Evolutionary conservation across 2,888 invertebrate species (phyloP), one percentile per base, ranked within the genome.

Genomic region (Leptinotarsa haldemani): DNA sequence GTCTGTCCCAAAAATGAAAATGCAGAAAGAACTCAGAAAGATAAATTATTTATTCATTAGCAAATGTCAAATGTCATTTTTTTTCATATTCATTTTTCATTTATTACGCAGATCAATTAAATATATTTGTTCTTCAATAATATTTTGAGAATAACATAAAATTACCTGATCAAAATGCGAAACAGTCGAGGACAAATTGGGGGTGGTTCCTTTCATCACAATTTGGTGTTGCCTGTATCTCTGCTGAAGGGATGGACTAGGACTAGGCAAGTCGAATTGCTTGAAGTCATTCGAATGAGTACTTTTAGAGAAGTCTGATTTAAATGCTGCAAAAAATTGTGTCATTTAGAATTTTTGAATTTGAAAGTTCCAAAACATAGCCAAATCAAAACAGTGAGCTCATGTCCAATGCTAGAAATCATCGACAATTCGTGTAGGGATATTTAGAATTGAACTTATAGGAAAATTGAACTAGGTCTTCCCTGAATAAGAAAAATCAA

Each of bases 221-320:
- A 90, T 88, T 84, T 90, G 91, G 80, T 91, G 91, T 79, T 90
- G 90, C 53, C 89, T 88, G 80, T 91, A 91, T 61, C 91, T 87
- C 81, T 90, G 89, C 80, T 91, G 90, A 65, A 91, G 83, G 12
- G 85, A 86, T 48, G 86, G 86, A 80, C 87, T 87, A 3, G 87
- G 85, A 75, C 84, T 84, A 1, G 83, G 82, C 47, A 78, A 40
- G 5, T 25, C 77, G 65, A 82, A 75, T 77, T 78, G 74, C 75
- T 83, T 80, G 61, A 77, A 80, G 48, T 82, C 80, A 68, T 83
- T 81, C 7, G 83, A 80, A 4, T 83, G 78, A n/a, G 84, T 81
- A 76, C 81, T 82, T 30, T 82, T 78, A 7, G 84, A 81, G 63
- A 83, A 80, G 64, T 85, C 84, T 22, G 85, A 84, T 69, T 84